Evolutionary conservation across 2,888 invertebrate genomes (phyloP), one percentile per base, ranked within the genome.

Genomic region (Drosophila niveifrons): DNA sequence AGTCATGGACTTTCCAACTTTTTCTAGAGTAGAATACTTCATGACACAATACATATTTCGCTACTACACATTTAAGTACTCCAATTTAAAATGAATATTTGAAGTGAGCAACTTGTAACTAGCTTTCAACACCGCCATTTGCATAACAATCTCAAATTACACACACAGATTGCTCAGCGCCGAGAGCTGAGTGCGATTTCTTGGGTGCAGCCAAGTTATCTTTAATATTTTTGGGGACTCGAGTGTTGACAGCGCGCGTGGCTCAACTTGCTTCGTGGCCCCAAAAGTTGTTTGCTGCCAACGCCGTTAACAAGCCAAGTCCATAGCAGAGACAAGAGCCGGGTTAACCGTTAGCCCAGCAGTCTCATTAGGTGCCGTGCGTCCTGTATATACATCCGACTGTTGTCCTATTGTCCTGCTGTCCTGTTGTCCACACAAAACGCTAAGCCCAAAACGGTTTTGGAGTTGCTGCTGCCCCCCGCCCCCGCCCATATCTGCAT

Each of bases 231-330:
- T 59, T 51, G 10, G 18, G 6, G 41, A 34, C 52, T 58, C 50
- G 62, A 70, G 75, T 68, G 69, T 71, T 67, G 73, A 77, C 62
- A 67, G 64, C 29, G 62, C 53, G 62, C 70, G 50, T 65, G 62
- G 46, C 47, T 57, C 31, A 31, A 55, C 13, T 36, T 36, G 36
- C 36, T 39, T 41, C 53, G 52, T 47, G 13, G 65, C 44, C 56
- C 56, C 29, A 8, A 17, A 36, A 48, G 43, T 68, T 79, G 87
- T 83, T 80, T 80, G 68, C 58, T 31, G 64, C 46, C 57, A 61
- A 29, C 62, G 69, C 67, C 31, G 34, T 23, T 87, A 78, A 89
- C 81, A 89, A 89, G 89, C 68, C 70, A 72, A 61, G 84, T 78
- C 84, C 89, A 89, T 87, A 81, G 71, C 61, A 41, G 48, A 53